Evolutionary conservation across 2,113 vertebrate species (phyloP), one percentile per base, ranked within the genome.

Genomic region (Gobiocypris rarus): DNA sequence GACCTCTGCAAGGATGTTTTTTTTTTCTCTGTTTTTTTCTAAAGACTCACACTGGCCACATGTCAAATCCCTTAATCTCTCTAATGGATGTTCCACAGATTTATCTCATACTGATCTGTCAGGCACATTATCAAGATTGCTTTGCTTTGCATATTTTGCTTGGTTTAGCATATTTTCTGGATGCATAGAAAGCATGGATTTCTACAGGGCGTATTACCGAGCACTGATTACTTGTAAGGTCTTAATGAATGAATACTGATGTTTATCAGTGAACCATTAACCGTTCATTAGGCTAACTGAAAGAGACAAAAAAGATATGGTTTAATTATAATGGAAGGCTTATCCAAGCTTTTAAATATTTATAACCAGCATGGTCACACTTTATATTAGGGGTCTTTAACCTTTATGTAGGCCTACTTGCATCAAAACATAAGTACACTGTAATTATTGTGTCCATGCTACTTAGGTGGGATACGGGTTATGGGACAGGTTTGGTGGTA

Each of bases 1-100:
- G 28, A 78, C 45, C 34, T 50, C 6, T 69, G 43, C 79, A 77
- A 82, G 74, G n/a, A 75, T 52, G 41, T 54, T 19, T 54, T 6
- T 6, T 54, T 19, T 2, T 17, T 52, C 2, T 0, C 2, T 50
- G 7, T 19, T 52, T 31, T n/a, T 63, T 79, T 48, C 38, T 74
- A 43, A 56, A 74, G 34, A 77, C 17, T 63, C 24, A 28, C 38
- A 10, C 28, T 82, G n/a, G 52, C 75, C 15, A 22, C 54, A 69
- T 56, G 71, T 80, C 45, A 80, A 84, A 76, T 58, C 28, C 50
- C 69, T 50, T 45, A 79, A 80, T 83, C 81, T 74, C 50, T 74
- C 67, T 75, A 86, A 84, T 52, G 76, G 59, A 79, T 79, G 43
- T 34, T 65, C 45, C 78, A 73, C 69, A 54, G 81, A 86, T 81